These are phyloP conservation scores for Argya squamiceps DNA, from an alignment of 2,797 vertebrate genomes.

Conservation along the genomic window DNA sequence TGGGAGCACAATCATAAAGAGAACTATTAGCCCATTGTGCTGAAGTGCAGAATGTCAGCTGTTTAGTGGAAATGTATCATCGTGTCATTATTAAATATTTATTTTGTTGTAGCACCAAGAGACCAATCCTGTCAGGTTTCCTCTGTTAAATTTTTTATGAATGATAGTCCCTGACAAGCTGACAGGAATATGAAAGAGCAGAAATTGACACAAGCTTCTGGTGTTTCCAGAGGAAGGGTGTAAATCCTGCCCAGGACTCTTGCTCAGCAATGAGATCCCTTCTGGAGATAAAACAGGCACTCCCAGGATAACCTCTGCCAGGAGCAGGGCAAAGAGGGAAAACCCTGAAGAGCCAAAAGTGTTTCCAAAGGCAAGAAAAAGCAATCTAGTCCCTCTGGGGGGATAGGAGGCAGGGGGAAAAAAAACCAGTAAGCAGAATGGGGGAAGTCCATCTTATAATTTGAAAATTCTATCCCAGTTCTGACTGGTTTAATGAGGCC, in stretches of 20 bases:
- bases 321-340: not conserved
- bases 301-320: not conserved
- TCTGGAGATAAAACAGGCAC: not conserved
- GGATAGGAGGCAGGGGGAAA: not conserved
- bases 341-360: not conserved
- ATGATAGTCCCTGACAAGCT: not conserved
- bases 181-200: not conserved
- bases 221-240: not conserved
- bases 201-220: not conserved
- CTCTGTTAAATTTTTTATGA: conserved; percentile 19
- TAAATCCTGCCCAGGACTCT: not conserved
- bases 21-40: not conserved
- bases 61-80: conserved; percentile 38
- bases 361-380: not conserved
- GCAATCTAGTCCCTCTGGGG: not conserved
- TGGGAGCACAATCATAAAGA: not conserved
- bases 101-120: not conserved
- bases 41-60: not conserved
- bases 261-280: not conserved
- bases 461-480: not conserved
- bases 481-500: not conserved
- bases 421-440: not conserved
- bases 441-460: not conserved
- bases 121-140: conserved; percentile 15
- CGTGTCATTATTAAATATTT: conserved; percentile 40